phyloP scores from a whole-genome alignment of 1,140 invertebrate genomes.

The Amphibalanus amphitrite region DNA sequence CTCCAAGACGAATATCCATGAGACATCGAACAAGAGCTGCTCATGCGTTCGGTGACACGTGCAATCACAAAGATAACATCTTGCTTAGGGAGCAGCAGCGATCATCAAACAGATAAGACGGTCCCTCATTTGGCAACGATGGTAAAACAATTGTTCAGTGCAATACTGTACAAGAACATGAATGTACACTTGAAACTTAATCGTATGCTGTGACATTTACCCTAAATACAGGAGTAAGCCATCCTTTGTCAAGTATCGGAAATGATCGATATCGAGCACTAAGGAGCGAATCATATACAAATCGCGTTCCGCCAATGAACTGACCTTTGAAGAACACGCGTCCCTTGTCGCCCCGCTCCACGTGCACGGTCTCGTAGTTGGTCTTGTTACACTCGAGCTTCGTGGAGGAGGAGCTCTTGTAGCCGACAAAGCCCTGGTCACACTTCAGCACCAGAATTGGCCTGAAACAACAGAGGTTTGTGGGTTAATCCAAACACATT shows the following conservation, averaged over 20 bases:
- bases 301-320: conserved; percentile 3
- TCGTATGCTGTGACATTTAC: too few relatives aligned
- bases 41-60: not conserved
- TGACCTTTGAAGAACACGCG: conserved; percentile 82
- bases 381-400: conserved; percentile 92
- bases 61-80: not conserved
- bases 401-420: conserved; percentile 54
- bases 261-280: too few relatives aligned
- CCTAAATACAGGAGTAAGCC: too few relatives aligned
- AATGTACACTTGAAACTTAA: too few relatives aligned
- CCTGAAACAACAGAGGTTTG: conserved; percentile 28
- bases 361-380: conserved; percentile 77
- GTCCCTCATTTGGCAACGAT: not conserved
- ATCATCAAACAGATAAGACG: not conserved
- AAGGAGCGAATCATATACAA: too few relatives aligned
- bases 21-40: too few relatives aligned
- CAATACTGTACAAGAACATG: too few relatives aligned
- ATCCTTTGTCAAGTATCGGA: too few relatives aligned
- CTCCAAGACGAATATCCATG: too few relatives aligned
- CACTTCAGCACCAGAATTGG: conserved; percentile 84
- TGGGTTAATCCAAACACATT: not conserved
- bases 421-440: conserved; percentile 91
- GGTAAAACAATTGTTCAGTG: too few relatives aligned
- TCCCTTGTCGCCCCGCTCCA: conserved; percentile 75
- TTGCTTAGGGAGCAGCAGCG: not conserved